Base-by-base conservation (phyloP, 2,888 invertebrate species). In the Hypena proboscidalis region DNA sequence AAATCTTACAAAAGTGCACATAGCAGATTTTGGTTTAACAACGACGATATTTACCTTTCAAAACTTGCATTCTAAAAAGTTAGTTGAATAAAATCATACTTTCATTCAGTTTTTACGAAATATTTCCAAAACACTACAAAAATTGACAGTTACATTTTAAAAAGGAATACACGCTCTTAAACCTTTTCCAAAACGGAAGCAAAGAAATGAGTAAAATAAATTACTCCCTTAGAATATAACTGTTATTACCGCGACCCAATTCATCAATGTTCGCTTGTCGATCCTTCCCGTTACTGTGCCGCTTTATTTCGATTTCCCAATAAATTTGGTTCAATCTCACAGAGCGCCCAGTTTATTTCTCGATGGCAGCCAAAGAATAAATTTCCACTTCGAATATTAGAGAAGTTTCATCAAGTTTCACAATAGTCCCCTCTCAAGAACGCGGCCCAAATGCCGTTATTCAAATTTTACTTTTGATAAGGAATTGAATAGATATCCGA, bases 391-490 rank as follows among this genome's bases (percentile, higher is more conserved):
- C 65, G 77, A 83, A 85, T 84, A 86, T 86, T 86, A 84, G 77
- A 76, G 80, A 85, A 85, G 77, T 86, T 79, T 69, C 74, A 74
- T 71, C 74, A 78, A 73, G 71, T 79, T 85, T 74, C 74, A 85
- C 85, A 87, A 86, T 85, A 78, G 81, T 76, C 74, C 77, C 74
- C 75, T 74, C 77, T 75, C 69, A 74, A 67, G 77, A 84, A 84
- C 78, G 80, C 72, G 57, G 69, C 65, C 68, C 68, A 75, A 84
- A 83, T 77, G 75, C 77, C 83, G 77, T 83, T 85, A 84, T 83
- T 83, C 82, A 82, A 84, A 80, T 82, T 81, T 76, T 74, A 79
- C 78, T 81, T 83, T 83, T 79, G 83, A 85, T 84, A 84, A 85
- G 80, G 78, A 78, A 82, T 85, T 83, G 75, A 80, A 86, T 84